A percentile compares a stretch with the other conserved stretches of the same genome.
Evolutionary conservation across 2,797 vertebrate genomes (phyloP).

Genomic region (Chelmon rostratus): DNA sequence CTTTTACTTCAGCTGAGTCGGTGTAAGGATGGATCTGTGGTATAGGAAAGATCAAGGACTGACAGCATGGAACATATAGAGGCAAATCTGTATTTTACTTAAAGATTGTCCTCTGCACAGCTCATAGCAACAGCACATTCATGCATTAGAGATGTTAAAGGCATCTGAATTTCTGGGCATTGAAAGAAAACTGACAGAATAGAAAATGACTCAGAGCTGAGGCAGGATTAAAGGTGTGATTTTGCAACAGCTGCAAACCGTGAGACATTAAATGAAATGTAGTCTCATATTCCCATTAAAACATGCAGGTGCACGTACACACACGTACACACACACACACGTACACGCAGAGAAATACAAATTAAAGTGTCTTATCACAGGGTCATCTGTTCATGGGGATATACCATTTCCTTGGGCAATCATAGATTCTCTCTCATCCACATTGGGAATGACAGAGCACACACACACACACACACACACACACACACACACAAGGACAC

Average conservation of each 20-base stretch:
- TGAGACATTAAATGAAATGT: conserved; percentile 35
- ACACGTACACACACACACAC: background rate
- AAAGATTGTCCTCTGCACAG: conserved; percentile 52
- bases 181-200: conserved; percentile 87
- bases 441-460: conserved; percentile 30
- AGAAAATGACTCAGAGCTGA: conserved; percentile 82
- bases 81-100: conserved; percentile 24
- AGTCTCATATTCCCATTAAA: conserved; percentile 29
- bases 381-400: conserved; percentile 54
- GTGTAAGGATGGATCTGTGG: background rate
- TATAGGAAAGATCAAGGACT: conserved; percentile 24
- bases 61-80: background rate
- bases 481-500: background rate
- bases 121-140: conserved; percentile 79
- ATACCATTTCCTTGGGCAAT: conserved; percentile 49
- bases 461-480: background rate
- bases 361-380: conserved; percentile 54
- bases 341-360: conserved; percentile 17
- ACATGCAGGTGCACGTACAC: background rate
- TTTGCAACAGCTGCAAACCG: conserved; percentile 42
- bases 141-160: conserved; percentile 83
- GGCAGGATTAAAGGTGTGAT: conserved; percentile 53
- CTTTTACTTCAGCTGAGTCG: conserved; percentile 16
- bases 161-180: conserved; percentile 87
- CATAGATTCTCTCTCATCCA: conserved; percentile 40